phyloP scores from a whole-genome alignment of 2,113 vertebrate genomes.

The Aegotheles bennettii region DNA sequence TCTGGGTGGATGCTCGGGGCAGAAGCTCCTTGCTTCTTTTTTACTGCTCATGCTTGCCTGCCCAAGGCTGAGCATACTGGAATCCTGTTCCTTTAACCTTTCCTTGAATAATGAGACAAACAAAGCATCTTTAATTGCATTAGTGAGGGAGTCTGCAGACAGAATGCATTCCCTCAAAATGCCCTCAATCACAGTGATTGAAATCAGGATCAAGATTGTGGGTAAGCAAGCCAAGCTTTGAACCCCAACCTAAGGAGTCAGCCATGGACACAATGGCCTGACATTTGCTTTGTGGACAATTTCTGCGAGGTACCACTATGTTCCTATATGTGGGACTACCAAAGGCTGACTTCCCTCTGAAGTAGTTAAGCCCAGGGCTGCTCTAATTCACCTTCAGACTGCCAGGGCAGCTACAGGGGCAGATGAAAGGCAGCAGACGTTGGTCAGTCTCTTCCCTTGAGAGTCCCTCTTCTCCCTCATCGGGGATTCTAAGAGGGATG shows the following conservation, averaged over 20 bases:
- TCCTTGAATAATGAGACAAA: background rate
- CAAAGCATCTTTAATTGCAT: background rate
- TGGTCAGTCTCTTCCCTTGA: background rate
- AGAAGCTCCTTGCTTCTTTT: background rate
- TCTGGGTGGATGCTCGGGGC: background rate
- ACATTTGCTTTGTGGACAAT: background rate
- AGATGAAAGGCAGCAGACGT: background rate
- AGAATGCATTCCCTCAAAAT: background rate
- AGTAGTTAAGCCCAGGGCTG: background rate
- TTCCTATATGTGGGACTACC: background rate
- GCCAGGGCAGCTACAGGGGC: background rate
- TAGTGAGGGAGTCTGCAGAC: background rate
- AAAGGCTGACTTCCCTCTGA: background rate
- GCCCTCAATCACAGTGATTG: background rate
- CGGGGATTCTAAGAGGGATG: background rate
- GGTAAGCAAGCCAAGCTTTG: background rate
- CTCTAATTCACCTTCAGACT: background rate
- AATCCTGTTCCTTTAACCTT: background rate
- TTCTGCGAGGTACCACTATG: background rate
- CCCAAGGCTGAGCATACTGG: background rate
- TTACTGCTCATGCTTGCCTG: background rate
- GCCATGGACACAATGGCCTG: background rate
- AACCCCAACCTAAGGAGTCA: background rate
- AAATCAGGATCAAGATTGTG: background rate
- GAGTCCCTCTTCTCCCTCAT: background rate